These are phyloP conservation scores for Mythimna albipuncta DNA, from an alignment of 2,888 invertebrate genomes.

Conservation along the genomic window DNA sequence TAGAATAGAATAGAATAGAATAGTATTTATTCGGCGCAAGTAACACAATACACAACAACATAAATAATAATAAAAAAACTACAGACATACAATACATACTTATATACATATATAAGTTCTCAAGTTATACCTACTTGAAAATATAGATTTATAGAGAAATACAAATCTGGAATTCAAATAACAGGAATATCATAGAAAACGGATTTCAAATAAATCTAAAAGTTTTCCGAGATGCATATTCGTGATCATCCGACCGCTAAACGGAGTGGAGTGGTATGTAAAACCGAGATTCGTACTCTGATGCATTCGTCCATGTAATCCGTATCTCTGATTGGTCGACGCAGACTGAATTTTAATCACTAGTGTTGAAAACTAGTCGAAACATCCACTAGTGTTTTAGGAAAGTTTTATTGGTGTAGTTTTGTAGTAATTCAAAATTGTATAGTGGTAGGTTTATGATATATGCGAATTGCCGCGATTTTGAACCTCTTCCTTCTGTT, in stretches of 20 bases:
- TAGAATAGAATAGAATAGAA: too few species aligned
- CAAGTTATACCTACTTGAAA: too few species aligned
- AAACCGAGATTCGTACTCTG: conserved; percentile 27
- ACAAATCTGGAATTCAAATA: not conserved
- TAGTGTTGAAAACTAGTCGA: conserved; percentile 11
- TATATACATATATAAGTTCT: too few species aligned
- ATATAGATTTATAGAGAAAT: too few species aligned
- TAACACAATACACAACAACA: too few species aligned
- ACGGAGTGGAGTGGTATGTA: not conserved
- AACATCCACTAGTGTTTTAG: not conserved
- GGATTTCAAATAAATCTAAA: conserved; percentile 27
- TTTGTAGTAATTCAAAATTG: not conserved
- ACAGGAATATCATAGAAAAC: not conserved
- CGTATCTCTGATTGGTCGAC: conserved; percentile 33
- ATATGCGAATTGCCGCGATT: too few species aligned
- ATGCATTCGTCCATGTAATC: conserved; percentile 24
- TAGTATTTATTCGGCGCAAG: too few species aligned
- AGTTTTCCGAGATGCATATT: not conserved
- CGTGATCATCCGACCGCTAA: conserved; percentile 32
- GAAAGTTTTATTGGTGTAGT: not conserved
- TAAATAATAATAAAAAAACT: too few species aligned
- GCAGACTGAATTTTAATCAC: conserved; percentile 48
- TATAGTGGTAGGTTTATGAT: too few species aligned
- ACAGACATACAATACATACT: too few species aligned
- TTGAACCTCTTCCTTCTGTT: too few species aligned